Evolutionary conservation across 30 jellyfish, hydroid and myxozoan species (phyloP).

Genomic region (Pseudorhiza aurosa): DNA sequence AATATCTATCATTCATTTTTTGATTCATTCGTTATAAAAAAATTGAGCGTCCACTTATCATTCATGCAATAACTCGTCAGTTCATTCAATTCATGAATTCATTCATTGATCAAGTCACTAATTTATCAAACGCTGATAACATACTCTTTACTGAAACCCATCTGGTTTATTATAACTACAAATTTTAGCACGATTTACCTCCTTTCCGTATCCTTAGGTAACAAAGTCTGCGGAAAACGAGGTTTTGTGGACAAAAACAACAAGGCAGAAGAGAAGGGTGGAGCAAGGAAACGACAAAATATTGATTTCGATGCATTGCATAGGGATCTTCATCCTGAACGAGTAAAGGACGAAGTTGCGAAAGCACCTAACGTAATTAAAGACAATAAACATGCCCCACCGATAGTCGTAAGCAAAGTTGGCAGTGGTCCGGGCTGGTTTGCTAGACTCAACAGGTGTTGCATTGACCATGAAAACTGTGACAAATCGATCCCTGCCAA

Average conservation of each 20-base stretch:
- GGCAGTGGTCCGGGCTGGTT: constrained; percentile 50
- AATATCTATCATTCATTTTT: too few species aligned
- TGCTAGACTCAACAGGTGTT: constrained; percentile 68
- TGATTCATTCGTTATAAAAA: too few species aligned
- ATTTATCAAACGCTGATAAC: too few species aligned
- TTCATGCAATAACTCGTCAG: too few species aligned
- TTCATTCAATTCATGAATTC: too few species aligned
- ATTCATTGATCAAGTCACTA: too few species aligned
- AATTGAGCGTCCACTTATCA: too few species aligned
- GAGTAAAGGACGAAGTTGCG: constrained; percentile 9
- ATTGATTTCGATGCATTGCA: constrained; percentile 46
- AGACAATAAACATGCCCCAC: constrained; percentile 35
- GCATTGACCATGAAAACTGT: constrained; percentile 86
- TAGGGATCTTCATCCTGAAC: constrained; percentile 59
- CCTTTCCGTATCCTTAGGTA: too few species aligned
- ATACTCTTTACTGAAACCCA: too few species aligned
- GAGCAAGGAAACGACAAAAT: constrained; percentile 5
- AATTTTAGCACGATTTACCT: too few species aligned
- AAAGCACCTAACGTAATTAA: constrained; percentile 2
- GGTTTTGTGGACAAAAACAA: background rate
- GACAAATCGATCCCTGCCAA: constrained; percentile 87
- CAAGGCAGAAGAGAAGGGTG: background rate
- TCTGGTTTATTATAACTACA: too few species aligned
- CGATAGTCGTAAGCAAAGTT: constrained; percentile 50
- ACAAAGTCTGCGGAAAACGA: constrained; percentile 54